Conservation (phyloP, 2,113 vertebrate species). For the Hepsetus odoe region DNA sequence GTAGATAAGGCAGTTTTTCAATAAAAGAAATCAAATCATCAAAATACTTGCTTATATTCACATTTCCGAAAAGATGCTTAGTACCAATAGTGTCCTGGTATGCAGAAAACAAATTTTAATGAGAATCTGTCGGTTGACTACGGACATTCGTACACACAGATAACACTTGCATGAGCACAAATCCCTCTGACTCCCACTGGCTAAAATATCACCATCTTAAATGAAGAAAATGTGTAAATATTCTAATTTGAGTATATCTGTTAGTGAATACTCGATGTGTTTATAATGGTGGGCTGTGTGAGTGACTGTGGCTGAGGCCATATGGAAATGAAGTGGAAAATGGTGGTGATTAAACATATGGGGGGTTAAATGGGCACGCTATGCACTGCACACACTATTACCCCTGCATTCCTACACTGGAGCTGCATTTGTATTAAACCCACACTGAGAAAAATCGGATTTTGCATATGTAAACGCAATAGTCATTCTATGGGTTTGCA, state of each 20-base stretch:
- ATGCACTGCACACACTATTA: constrained; percentile 68
- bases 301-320: constrained; percentile 58
- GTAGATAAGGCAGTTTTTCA: no score
- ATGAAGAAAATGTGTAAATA: constrained; percentile 25
- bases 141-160: not conserved
- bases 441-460: constrained; percentile 58
- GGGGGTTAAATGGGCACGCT: constrained; percentile 50
- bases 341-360: constrained; percentile 64
- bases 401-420: constrained; percentile 64
- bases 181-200: constrained; percentile 8
- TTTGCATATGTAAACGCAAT: constrained; percentile 56
- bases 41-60: not conserved
- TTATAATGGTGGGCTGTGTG: constrained; percentile 45
- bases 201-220: constrained; percentile 24
- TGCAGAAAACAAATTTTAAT: not conserved
- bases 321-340: constrained; percentile 72
- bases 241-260: constrained; percentile 43
- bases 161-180: not conserved
- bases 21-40: not conserved
- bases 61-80: not conserved
- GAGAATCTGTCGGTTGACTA: not conserved
- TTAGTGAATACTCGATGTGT: constrained; percentile 49
- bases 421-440: constrained; percentile 72
- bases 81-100: not conserved
- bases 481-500: constrained; percentile 36